Evolutionary conservation across 2,113 vertebrate species (phyloP).

Genomic region (Bos indicus): DNA sequence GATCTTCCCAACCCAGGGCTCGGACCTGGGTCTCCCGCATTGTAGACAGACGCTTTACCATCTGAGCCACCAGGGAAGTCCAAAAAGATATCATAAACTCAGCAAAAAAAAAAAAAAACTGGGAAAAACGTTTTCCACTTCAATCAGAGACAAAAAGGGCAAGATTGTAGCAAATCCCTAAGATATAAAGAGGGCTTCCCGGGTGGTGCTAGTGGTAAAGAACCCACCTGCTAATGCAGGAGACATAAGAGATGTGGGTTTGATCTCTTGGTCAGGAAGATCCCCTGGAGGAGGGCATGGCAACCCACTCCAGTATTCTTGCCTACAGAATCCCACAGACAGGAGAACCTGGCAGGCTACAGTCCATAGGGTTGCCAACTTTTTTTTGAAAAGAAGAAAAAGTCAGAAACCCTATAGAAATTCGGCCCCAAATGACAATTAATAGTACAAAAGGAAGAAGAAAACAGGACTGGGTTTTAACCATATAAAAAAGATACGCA

Average conservation of each 20-base stretch:
- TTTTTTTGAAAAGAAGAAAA: background rate
- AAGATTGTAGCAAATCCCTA: background rate
- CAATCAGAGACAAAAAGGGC: background rate
- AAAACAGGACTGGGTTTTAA: background rate
- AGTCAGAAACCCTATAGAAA: background rate
- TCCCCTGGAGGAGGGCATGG: background rate
- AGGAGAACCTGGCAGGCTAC: background rate
- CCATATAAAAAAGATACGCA: background rate
- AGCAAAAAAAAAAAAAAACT: background rate
- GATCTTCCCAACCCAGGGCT: too few relatives aligned
- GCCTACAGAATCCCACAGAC: background rate
- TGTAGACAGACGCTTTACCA: too few relatives aligned
- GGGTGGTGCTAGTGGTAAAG: background rate
- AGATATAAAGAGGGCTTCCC: background rate
- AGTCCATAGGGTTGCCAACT: background rate
- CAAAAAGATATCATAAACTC: background rate
- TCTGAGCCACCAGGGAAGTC: too few relatives aligned
- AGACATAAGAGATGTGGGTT: background rate
- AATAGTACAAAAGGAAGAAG: background rate
- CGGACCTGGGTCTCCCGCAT: too few relatives aligned
- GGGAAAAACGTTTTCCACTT: background rate
- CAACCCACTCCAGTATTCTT: background rate
- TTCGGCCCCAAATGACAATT: background rate
- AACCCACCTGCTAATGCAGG: background rate
- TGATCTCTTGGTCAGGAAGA: background rate